Base-by-base conservation (phyloP, 2,888 invertebrate species). In the Agrilus cyanescens region DNA sequence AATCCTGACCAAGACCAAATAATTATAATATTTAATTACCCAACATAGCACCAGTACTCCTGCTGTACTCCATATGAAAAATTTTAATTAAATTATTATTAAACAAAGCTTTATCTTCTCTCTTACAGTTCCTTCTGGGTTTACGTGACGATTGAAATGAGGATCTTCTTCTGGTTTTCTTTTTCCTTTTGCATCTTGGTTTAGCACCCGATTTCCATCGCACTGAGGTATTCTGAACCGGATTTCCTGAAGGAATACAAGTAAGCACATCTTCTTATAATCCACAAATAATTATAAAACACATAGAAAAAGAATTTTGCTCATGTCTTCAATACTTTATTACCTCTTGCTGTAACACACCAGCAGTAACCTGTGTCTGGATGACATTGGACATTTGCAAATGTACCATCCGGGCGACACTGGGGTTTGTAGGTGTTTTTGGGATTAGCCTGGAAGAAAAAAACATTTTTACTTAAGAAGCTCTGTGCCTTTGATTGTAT, bases 311-410 rank as follows among this genome's bases (percentile, higher is more conserved):
- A n/a, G n/a, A n/a, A n/a, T n/a, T n/a, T n/a, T n/a, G n/a, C n/a
- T 20, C 4, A 20, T 2, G 5, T 25, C 10, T 25, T 25, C 2
- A 25, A 10, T 10, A 25, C 1, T 25, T 25, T 25, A 25, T 25
- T 25, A 25, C 25, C 25, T 25, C 25, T 25, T 2, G 25, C 25
- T 10, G 86, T 85, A 46, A 90, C 91, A 63, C 94, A 95, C 91
- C 91, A 93, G 69, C 93, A 94, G 59, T 75, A 61, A 31, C 77
- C 78, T 2, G 85, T 81, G 42, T 79, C 79, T 5, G 73, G 70
- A 57, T 86, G 80, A 61, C 93, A 94, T 68, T 94, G 94, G 45
- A 88, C 80, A 8, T 85, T 77, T 1, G 85, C 82, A 64, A 85
- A 94, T 3, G 78, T 80, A 12, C 94, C 93, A 61, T 91, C 90